Evolutionary conservation across 1,140 invertebrate species (phyloP).

Genomic region (Camponotus floridanus): DNA sequence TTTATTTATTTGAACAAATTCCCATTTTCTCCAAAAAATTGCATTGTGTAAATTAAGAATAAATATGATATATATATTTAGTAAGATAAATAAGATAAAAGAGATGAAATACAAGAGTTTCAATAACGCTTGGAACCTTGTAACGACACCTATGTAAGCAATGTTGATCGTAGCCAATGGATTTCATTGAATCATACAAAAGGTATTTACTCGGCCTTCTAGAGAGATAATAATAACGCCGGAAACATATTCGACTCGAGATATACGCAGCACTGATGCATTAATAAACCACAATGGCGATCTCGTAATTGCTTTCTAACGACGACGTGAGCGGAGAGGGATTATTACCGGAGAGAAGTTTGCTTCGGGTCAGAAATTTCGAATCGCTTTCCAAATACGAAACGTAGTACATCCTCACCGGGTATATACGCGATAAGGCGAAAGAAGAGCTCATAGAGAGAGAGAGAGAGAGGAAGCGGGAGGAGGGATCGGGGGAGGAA

Average conservation of each 20-base stretch:
- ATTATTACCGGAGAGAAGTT: neutral
- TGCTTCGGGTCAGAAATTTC: neutral
- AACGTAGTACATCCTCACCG: neutral
- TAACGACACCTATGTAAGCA: neutral
- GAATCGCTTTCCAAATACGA: neutral
- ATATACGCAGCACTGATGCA: neutral
- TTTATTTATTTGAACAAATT: too few species aligned
- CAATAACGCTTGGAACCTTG: neutral
- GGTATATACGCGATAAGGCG: neutral
- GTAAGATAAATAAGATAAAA: neutral
- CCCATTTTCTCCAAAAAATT: too few species aligned
- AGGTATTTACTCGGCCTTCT: constrained; percentile 33
- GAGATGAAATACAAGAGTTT: neutral
- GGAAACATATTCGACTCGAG: neutral
- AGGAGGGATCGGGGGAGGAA: neutral
- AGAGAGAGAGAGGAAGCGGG: neutral
- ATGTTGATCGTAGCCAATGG: constrained; percentile 18
- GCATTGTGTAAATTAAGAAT: too few species aligned
- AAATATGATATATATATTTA: too few species aligned
- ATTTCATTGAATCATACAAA: constrained; percentile 11
- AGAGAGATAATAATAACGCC: constrained; percentile 16
- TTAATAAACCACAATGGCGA: constrained; percentile 47
- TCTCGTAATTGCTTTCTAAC: neutral
- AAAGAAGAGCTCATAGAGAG: neutral
- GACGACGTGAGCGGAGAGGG: neutral